Base-by-base conservation (phyloP, 1,140 invertebrate species). In the Hyles euphorbiae region DNA sequence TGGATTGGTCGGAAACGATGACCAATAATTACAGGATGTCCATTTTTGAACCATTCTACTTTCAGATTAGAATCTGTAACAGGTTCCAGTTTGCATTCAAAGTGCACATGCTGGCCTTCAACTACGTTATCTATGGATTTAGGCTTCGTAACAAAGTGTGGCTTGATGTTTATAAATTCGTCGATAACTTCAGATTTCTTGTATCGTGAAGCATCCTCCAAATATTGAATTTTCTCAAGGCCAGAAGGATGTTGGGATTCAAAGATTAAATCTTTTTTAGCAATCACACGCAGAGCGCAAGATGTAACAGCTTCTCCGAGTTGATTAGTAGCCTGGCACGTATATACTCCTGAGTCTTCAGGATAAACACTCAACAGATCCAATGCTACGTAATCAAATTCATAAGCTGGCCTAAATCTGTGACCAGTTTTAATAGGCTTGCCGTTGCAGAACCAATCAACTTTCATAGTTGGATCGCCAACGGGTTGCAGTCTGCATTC, bases 361-460 rank as follows among this genome's bases (percentile, higher is more conserved):
- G 98, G 96, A 80, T 99, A 99, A 4, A 98, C 97, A 69, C 96
- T 97, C 2, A 99, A 89, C 36, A 99, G 93, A 84, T 99, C 98
- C 34, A 99, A 88, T 43, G 97, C 96, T 5, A 99, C 98, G 79
- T 98, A 98, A 79, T 99, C 98, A 85, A 99, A 99, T 88, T 99
- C 98, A 86, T 98, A 96, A 3, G 97, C 95, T 50, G 98, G 97
- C 85, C 97, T 93, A 90, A 99, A 99, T 61, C 98, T 93, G 81
- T 98, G 97, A 10, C 98, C 97, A 44, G 94, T 95, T 82, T 94
- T 95, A 3, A 97, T 93, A 12, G 95, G 96, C 67, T 94, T 90
- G 48, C 97, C 98, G 88, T 99, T 98, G 32, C 97, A 95, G 78
- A 98, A 96, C 98, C 98, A 99, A 70, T 99, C 97, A 4, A 99